Conservation (phyloP, 2,113 vertebrate species). For the Helogale parvula region DNA sequence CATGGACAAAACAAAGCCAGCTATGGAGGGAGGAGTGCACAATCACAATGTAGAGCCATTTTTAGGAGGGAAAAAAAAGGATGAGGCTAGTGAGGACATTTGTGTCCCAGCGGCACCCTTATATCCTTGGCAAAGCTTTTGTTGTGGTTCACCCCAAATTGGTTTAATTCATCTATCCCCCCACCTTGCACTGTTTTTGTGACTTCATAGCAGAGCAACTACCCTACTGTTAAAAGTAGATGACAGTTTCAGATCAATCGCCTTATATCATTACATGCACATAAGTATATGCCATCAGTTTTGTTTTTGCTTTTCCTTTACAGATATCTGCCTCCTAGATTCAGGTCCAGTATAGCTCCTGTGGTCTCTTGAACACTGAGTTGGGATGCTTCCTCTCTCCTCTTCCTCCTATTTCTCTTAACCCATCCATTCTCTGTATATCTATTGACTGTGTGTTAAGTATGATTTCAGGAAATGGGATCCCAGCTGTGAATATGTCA, state of each 20-base stretch:
- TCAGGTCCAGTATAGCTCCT: background rate
- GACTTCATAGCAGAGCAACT: background rate
- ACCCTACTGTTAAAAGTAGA: background rate
- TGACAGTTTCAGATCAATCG: background rate
- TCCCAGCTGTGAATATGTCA: background rate
- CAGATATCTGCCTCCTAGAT: background rate
- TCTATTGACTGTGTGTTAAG: background rate
- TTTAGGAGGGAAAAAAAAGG: background rate
- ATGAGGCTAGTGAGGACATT: background rate
- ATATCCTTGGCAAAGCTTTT: background rate
- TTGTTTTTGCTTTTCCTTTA: background rate
- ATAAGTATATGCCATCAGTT: background rate
- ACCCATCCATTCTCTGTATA: background rate
- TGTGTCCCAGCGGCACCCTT: fast-evolving
- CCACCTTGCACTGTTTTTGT: background rate
- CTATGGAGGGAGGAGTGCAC: background rate
- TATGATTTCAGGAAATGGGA: background rate
- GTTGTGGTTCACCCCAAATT: background rate
- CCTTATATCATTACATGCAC: background rate
- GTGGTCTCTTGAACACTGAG: background rate
- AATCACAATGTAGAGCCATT: background rate
- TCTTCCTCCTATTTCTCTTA: background rate
- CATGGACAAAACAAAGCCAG: background rate
- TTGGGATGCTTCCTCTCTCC: background rate
- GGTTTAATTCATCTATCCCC: no score